Conservation (phyloP, 2,797 vertebrate species). For the Diplodus puntazzo region DNA sequence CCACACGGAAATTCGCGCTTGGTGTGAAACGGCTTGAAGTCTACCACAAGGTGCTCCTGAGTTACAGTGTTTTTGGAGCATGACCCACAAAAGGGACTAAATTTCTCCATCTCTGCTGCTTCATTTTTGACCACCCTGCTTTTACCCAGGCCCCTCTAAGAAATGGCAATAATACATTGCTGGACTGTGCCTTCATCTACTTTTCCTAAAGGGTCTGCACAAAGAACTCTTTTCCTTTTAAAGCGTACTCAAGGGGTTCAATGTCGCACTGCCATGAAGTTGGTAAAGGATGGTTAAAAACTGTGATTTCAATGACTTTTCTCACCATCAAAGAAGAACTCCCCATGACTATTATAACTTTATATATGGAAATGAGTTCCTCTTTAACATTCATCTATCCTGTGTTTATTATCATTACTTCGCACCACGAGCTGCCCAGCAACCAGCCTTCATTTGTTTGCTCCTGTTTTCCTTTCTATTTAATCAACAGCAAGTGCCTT, state of each 20-base stretch:
- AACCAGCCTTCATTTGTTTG: background rate
- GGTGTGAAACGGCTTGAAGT: no score
- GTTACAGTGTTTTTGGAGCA: background rate
- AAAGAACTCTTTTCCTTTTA: background rate
- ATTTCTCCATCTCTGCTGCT: background rate
- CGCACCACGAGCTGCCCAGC: background rate
- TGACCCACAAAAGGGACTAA: background rate
- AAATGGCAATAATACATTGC: background rate
- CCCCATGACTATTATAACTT: background rate
- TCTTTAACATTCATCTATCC: background rate
- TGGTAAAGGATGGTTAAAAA: background rate
- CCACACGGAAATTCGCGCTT: no score
- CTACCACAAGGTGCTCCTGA: background rate
- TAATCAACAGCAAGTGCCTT: background rate
- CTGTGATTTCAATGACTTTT: background rate
- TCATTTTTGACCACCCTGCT: background rate
- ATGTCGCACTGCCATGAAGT: background rate
- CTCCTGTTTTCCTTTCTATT: background rate
- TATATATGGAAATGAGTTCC: background rate
- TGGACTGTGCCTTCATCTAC: background rate
- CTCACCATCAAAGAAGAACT: conserved; percentile 3
- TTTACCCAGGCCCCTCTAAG: no score
- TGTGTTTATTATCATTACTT: background rate
- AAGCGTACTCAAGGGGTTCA: background rate
- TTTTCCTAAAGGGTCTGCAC: background rate